Percentiles rank a stretch among this genome's conserved stretches.
These are phyloP conservation scores for Cydia splendana DNA, from an alignment of 1,140 invertebrate genomes.

Conservation along the genomic window DNA sequence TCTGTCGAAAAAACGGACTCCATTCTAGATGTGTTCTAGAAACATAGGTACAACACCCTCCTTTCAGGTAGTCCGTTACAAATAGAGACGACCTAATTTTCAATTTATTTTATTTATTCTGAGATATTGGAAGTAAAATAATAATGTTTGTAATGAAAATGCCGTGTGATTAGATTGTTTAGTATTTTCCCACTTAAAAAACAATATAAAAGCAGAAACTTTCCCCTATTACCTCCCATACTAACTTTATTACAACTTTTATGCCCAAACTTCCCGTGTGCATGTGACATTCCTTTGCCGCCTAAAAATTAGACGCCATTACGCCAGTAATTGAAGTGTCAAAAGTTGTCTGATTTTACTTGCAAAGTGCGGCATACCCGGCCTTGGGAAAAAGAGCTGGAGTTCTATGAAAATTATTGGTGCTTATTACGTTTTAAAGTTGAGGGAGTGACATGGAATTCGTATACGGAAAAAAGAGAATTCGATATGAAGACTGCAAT, in stretches of 20 bases:
- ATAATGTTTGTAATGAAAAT: background rate
- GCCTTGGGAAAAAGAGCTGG: background rate
- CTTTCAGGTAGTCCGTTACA: too few species aligned
- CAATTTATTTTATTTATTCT: too few species aligned
- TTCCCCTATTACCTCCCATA: background rate
- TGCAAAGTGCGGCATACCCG: conserved; percentile 64
- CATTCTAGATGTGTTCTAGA: too few species aligned
- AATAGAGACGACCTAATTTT: too few species aligned
- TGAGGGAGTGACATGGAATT: conserved; percentile 68
- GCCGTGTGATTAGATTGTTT: too few species aligned
- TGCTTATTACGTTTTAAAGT: background rate
- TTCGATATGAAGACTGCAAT: conserved; percentile 76
- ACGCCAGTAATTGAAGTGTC: conserved; percentile 79
- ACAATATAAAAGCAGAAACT: background rate
- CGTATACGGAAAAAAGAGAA: conserved; percentile 73
- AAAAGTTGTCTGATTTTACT: conserved; percentile 80
- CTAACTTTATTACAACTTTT: conserved; percentile 13
- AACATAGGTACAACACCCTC: too few species aligned
- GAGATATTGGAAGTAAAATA: too few species aligned
- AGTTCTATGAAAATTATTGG: background rate
- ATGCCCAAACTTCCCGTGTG: conserved; percentile 52
- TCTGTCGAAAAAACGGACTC: too few species aligned
- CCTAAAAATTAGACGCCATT: conserved; percentile 69
- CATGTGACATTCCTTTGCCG: conserved; percentile 58
- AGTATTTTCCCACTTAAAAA: background rate